Evolutionary conservation across 2,888 invertebrate species (phyloP).

Genomic region (Spilosoma lubricipeda): DNA sequence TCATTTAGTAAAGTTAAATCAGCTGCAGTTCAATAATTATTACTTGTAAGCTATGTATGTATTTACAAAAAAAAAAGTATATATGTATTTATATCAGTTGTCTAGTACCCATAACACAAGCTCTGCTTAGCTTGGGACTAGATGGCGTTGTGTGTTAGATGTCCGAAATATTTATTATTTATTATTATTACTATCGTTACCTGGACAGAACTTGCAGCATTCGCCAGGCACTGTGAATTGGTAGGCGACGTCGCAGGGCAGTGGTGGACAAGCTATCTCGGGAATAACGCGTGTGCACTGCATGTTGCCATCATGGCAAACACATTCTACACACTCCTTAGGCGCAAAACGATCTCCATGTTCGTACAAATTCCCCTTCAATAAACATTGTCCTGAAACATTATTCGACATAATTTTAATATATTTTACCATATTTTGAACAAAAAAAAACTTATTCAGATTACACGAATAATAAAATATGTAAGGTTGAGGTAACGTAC

Average conservation of each 20-base stretch:
- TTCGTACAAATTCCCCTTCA: constrained; percentile 90
- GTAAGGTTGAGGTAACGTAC: constrained; percentile 84
- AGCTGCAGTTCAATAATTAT: neutral
- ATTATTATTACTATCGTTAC: constrained; percentile 68
- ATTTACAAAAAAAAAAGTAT: too few species aligned
- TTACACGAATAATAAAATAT: neutral
- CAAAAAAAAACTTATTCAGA: too few species aligned
- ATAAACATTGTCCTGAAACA: constrained; percentile 89
- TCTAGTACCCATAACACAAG: too few species aligned
- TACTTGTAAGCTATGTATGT: neutral
- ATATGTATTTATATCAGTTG: too few species aligned
- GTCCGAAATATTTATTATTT: too few species aligned
- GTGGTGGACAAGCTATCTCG: constrained; percentile 90
- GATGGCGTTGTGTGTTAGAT: too few species aligned
- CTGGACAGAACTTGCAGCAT: constrained; percentile 96
- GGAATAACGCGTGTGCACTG: constrained; percentile 91
- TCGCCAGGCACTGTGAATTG: constrained; percentile 94
- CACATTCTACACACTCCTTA: constrained; percentile 92
- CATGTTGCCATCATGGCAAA: constrained; percentile 94
- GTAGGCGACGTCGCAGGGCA: constrained; percentile 91
- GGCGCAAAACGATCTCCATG: constrained; percentile 92
- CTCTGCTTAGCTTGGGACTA: too few species aligned
- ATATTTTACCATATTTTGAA: neutral
- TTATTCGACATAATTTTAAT: neutral
- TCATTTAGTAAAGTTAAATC: neutral